Evolutionary conservation across 2,888 invertebrate species (phyloP).

Genomic region (Epinotia ramella): DNA sequence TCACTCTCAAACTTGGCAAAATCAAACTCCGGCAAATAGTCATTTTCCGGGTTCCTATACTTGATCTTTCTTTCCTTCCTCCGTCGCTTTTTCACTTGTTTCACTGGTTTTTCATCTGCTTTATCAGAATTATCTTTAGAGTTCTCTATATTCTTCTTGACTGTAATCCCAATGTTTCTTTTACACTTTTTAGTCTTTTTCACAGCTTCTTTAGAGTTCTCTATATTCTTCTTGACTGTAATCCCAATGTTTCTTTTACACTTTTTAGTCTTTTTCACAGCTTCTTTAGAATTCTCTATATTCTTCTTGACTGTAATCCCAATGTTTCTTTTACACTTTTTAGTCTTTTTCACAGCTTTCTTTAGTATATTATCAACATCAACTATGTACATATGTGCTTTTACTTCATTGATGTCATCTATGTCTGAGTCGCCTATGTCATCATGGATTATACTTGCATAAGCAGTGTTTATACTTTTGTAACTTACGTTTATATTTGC

Average conservation of each 20-base stretch:
- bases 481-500: not conserved
- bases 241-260: not conserved
- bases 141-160: not conserved
- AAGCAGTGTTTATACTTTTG: not conserved
- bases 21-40: slow-evolving; percentile 35
- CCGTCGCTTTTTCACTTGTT: too few relatives aligned
- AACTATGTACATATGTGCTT: not conserved
- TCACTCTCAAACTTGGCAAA: slow-evolving; percentile 19
- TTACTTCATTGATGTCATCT: not conserved
- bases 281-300: not conserved
- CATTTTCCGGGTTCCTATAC: slow-evolving; percentile 8
- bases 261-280: too few relatives aligned
- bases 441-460: too few relatives aligned
- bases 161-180: slow-evolving; percentile 6
- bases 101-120: not conserved
- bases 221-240: too few relatives aligned
- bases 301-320: not conserved
- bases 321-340: not conserved
- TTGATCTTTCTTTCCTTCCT: not conserved
- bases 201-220: not conserved
- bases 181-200: not conserved
- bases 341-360: not conserved
- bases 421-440: not conserved
- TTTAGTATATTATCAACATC: not conserved
- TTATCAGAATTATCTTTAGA: not conserved